phyloP scores from a whole-genome alignment of 1,140 invertebrate genomes.

The Drosophila kanapiae region DNA sequence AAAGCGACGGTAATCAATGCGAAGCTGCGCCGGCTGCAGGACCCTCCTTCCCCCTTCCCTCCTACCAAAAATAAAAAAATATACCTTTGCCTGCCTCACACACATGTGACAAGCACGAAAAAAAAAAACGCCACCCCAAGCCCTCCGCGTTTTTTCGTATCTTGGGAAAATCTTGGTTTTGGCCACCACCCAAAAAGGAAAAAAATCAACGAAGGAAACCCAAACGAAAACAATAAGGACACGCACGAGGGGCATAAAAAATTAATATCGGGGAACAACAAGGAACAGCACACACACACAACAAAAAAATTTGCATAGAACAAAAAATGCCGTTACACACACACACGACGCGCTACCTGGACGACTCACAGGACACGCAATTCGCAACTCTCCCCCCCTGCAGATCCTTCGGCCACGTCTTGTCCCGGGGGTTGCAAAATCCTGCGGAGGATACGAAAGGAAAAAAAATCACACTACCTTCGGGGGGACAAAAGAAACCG shows the following conservation, averaged over 20 bases:
- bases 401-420: conserved; percentile 24
- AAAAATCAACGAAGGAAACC: conserved; percentile 10
- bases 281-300: conserved; percentile 57
- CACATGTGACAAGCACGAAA: conserved; percentile 57
- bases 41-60: conserved; percentile 33
- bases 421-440: conserved; percentile 41
- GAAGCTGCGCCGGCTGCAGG: conserved; percentile 63
- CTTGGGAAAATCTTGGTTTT: conserved; percentile 85
- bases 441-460: neutral
- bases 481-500: conserved; percentile 8
- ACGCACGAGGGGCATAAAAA: conserved; percentile 78
- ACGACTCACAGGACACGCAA: conserved; percentile 21
- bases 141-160: conserved; percentile 61
- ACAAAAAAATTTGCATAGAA: conserved; percentile 82
- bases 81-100: conserved; percentile 64
- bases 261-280: conserved; percentile 63
- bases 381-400: conserved; percentile 19
- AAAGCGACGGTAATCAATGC: conserved; percentile 83
- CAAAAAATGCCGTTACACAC: conserved; percentile 79
- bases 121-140: conserved; percentile 17
- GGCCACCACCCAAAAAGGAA: conserved; percentile 75
- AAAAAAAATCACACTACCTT: conserved; percentile 34
- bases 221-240: conserved; percentile 61
- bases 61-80: conserved; percentile 28
- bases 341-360: conserved; percentile 60